Evolutionary conservation across 2,113 vertebrate species (phyloP), one percentile per base, ranked within the genome.

Genomic region (Halichoerus grypus): DNA sequence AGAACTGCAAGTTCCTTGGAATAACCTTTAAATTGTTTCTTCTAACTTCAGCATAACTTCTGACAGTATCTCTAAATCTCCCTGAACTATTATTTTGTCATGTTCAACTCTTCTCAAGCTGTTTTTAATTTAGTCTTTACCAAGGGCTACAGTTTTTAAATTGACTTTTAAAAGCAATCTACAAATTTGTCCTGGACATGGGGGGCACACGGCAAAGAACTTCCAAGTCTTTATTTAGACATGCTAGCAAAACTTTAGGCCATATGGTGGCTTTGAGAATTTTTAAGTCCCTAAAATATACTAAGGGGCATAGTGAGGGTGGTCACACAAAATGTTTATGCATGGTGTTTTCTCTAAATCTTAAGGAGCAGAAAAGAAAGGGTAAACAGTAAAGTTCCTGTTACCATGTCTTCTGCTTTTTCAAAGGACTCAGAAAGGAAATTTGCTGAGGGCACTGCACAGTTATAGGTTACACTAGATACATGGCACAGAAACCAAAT

Each of bases 11-110:
- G 57, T 96, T 98, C 88, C 95, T 97, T 92, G 59, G 65, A 95
- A 86, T 97, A 97, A 97, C 96, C 97, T 96, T 96, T 97, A 91
- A 96, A 95, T 94, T 97, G 92, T 97, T 97, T 97, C 93, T 96
- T 92, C 84, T 95, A 94, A 97, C 96, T 98, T 97, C 53, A 95
- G 71, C 80, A 88, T 79, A 94, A 96, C 88, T 96, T 92, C 80
- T 96, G 57, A 97, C 84, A 96, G 79, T 92, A 91, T 95, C 94
- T 96, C 71, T 92, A 96, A 93, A 97, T 94, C 53, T 97, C 92
- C 95, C 96, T 80, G 59, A 98, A 97, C 69, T 96, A 57, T 91
- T 95, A 96, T 96, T 98, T 97, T 97, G 65, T 95, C 81, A 93
- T 96, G 57, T 96, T 96, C 72, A 69, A 83, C 24, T 46, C 19